Conservation (phyloP, 23 tunicate species). For the Diplosoma virens region DNA sequence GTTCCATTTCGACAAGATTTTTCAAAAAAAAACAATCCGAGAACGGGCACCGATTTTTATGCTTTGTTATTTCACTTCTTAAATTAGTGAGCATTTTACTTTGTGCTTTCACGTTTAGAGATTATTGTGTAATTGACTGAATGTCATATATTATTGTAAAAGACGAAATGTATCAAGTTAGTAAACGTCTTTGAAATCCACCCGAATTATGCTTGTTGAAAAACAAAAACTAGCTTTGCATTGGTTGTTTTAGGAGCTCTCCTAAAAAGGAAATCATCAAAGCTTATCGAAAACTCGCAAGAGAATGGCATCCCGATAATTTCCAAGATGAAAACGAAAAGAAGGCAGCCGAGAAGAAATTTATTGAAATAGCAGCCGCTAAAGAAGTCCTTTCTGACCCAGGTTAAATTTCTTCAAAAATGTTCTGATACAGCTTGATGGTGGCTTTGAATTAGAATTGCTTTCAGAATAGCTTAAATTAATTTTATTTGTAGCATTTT, state of each 20-base stretch:
- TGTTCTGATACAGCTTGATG: neutral
- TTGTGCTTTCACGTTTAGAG: too few species aligned
- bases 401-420: conserved; percentile 30
- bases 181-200: too few species aligned
- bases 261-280: conserved; percentile 62
- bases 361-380: conserved; percentile 95
- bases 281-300: conserved; percentile 78
- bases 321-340: conserved; percentile 84
- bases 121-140: too few species aligned
- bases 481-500: neutral
- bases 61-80: too few species aligned
- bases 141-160: too few species aligned
- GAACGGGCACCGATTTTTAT: too few species aligned
- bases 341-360: conserved; percentile 72
- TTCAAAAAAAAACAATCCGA: too few species aligned
- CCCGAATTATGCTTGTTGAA: too few species aligned
- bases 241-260: conserved; percentile 69
- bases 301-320: conserved; percentile 95
- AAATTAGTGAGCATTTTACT: too few species aligned
- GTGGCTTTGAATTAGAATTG: neutral
- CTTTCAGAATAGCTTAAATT: neutral
- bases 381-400: conserved; percentile 95
- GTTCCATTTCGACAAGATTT: too few species aligned
- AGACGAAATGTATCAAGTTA: too few species aligned
- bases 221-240: too few species aligned